phyloP scores from a whole-genome alignment of 2,888 invertebrate species.

The Zygogramma bicolorata region DNA sequence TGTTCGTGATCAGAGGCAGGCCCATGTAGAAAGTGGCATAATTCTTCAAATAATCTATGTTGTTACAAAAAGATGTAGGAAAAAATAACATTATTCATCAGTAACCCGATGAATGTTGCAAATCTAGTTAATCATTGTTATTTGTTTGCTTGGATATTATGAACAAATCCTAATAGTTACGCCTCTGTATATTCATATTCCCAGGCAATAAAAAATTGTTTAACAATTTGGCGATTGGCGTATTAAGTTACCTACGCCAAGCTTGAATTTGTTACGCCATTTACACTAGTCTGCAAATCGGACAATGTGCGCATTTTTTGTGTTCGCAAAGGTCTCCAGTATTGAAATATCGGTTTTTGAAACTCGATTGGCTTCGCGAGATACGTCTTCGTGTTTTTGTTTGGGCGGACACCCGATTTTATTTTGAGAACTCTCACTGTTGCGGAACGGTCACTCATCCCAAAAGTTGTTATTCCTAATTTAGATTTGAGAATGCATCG shows the following conservation, averaged over 20 bases:
- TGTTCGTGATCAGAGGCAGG: too few species aligned
- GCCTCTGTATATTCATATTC: not conserved
- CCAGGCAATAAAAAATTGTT: conserved; percentile 6
- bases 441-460: conserved; percentile 7
- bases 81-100: too few species aligned
- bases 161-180: not conserved
- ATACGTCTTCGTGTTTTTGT: conserved; percentile 3
- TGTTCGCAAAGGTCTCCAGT: not conserved
- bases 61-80: too few species aligned
- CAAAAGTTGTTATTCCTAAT: conserved; percentile 10
- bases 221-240: conserved; percentile 8
- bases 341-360: conserved; percentile 9
- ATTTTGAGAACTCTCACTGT: conserved; percentile 7
- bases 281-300: conserved; percentile 6
- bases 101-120: too few species aligned
- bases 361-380: not conserved
- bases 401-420: not conserved
- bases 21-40: too few species aligned
- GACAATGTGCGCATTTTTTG: not conserved
- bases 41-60: too few species aligned
- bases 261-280: conserved; percentile 5
- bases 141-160: not conserved
- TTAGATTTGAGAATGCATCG: not conserved
- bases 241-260: conserved; percentile 2
- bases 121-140: too few species aligned